Conservation (phyloP, 1,140 invertebrate species). For the Bathynomus jamesi region DNA sequence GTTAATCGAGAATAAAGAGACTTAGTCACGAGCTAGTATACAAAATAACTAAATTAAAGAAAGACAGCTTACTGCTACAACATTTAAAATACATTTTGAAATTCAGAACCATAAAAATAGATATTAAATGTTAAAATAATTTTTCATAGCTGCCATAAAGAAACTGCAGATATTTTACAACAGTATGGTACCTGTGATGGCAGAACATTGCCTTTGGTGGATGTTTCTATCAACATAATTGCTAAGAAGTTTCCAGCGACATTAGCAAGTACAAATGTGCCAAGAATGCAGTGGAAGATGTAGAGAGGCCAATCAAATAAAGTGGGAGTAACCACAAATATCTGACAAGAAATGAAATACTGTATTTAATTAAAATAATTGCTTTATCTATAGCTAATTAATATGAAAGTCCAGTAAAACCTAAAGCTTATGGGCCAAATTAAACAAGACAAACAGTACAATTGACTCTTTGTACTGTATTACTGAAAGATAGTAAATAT, state of each 20-base stretch:
- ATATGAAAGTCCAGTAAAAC: no score
- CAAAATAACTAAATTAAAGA: constrained; percentile 1
- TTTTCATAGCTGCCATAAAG: neutral
- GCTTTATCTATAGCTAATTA: neutral
- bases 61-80: neutral
- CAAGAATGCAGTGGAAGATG: constrained; percentile 53
- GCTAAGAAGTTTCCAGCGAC: constrained; percentile 64
- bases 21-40: no score
- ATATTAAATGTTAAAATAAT: neutral
- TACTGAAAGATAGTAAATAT: neutral
- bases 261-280: constrained; percentile 63
- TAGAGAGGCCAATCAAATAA: constrained; percentile 47
- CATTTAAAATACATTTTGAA: neutral
- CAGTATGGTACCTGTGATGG: constrained; percentile 33
- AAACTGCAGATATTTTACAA: neutral
- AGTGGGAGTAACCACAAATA: constrained; percentile 57
- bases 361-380: no score
- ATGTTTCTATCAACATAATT: constrained; percentile 61
- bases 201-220: constrained; percentile 29
- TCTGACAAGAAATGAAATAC: constrained; percentile 43
- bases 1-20: no score
- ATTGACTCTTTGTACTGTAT: neutral
- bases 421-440: neutral
- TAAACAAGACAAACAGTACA: neutral
- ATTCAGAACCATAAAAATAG: neutral